A percentile compares a stretch with the other conserved stretches of the same genome.
Conservation (phyloP, 2,888 invertebrate genomes). For the Atrina japonica region DNA sequence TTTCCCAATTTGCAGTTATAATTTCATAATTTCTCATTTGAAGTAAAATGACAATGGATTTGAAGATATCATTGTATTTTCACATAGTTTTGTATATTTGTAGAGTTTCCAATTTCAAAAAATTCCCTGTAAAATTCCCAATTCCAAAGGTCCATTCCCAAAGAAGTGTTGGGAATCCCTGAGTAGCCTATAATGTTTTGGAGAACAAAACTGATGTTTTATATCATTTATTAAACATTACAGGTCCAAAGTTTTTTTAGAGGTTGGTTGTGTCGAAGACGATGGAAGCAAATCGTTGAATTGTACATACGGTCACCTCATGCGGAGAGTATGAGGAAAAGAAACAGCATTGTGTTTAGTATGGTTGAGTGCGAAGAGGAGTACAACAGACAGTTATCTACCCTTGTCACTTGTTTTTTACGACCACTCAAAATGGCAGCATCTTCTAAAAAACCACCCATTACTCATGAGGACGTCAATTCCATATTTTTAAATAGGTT, state of each 20-base stretch:
- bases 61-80: too few relatives aligned
- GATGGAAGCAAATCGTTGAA: conserved; percentile 97
- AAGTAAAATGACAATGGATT: too few relatives aligned
- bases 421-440: conserved; percentile 95
- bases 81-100: too few relatives aligned
- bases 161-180: too few relatives aligned
- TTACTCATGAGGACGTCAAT: conserved; percentile 95
- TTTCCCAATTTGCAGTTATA: too few relatives aligned
- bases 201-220: neutral
- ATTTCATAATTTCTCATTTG: too few relatives aligned
- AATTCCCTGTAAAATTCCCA: too few relatives aligned
- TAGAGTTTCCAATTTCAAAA: too few relatives aligned
- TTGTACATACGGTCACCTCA: conserved; percentile 96
- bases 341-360: conserved; percentile 87
- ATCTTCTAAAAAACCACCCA: conserved; percentile 94
- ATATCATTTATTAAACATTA: conserved; percentile 4
- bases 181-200: too few relatives aligned
- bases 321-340: conserved; percentile 95
- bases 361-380: conserved; percentile 97
- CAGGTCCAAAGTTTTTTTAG: conserved; percentile 92
- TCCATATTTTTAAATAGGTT: conserved; percentile 93
- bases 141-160: too few relatives aligned
- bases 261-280: conserved; percentile 93
- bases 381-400: conserved; percentile 94
- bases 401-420: conserved; percentile 91